A percentile compares a stretch with the other conserved stretches of the same genome.
Evolutionary conservation across 30 jellyfish, hydroid and myxozoan genomes (phyloP).

Genomic region (Hydractinia symbiolongicarpus): DNA sequence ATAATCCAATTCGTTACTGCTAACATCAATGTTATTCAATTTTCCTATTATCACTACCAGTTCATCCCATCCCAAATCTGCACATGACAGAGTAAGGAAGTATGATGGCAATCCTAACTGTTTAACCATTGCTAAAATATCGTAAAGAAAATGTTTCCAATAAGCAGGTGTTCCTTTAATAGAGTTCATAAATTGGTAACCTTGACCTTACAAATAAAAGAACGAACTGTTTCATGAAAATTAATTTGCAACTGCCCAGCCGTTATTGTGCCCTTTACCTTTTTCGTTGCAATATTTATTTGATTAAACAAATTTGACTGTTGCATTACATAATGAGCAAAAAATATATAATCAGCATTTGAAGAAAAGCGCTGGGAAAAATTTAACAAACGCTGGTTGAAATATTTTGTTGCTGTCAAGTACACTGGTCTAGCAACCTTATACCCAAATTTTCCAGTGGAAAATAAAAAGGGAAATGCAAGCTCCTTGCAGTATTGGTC

Average conservation of each 20-base stretch:
- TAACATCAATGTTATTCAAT: constrained; percentile 13
- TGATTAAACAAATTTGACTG: constrained; percentile 19
- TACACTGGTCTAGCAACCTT: constrained; percentile 21
- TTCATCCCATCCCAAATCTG: constrained; percentile 43
- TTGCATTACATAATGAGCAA: constrained; percentile 25
- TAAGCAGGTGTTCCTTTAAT: constrained; percentile 43
- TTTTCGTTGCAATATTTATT: constrained; percentile 19
- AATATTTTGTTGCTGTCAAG: constrained; percentile 30
- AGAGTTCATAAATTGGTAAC: constrained; percentile 18
- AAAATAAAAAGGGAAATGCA: constrained; percentile 29
- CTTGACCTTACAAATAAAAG: constrained; percentile 20
- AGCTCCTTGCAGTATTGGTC: not conserved
- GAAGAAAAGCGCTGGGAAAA: constrained; percentile 14
- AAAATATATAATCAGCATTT: constrained; percentile 30
- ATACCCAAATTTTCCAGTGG: constrained; percentile 38
- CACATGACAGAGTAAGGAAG: constrained; percentile 37
- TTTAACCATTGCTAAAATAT: constrained; percentile 43
- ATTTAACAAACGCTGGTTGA: constrained; percentile 28
- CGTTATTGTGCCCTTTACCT: constrained; percentile 14
- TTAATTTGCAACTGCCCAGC: constrained; percentile 15
- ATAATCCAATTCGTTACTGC: constrained; percentile 6
- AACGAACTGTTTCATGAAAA: constrained; percentile 21
- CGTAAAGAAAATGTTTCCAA: constrained; percentile 32
- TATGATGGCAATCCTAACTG: constrained; percentile 37
- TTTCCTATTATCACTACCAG: constrained; percentile 9